Base-by-base conservation (phyloP, 2,888 invertebrate genomes). In the Meiosimyza platycephala region DNA sequence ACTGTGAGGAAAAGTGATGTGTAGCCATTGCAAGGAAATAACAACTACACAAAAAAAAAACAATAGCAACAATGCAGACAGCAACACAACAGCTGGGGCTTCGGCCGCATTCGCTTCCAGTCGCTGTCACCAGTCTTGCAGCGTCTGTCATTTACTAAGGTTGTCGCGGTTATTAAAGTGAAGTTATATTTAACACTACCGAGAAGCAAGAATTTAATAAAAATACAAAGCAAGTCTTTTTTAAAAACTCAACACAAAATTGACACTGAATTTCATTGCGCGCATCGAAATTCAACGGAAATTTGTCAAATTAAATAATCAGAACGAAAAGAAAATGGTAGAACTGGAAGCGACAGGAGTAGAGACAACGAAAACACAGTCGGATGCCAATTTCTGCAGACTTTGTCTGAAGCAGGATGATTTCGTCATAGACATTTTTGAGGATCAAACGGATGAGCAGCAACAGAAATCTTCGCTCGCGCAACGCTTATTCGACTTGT, bases 331-430 rank as follows among this genome's bases (percentile, higher is more conserved):
- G 40, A 68, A 62, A 62, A 77, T 77, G 77, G 76, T 77, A 1
- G 77, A 77, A 47, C 66, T 77, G 13, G 77, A 76, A 54, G 57
- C 48, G 57, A 15, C 68, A 6, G 57, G 48, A 12, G 50, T 60
- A 28, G 73, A 75, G 16, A 18, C 74, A 11, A 55, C 75, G 16
- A 16, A 64, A 52, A 7, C 22, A 4, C 22, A 55, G 16, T 9
- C 1, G 63, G 62, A 60, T 50, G 67, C 33, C 18, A 77, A 76
- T 72, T 69, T 80, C 11, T 93, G 93, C 87, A 90, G 93, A 50
- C 86, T 93, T 76, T 93, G 93, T 84, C 87, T 93, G 80, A 89
- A 89, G 78, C 90, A 90, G 82, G 90, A 90, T 80, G 89, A 91
- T 71, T 89, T 91, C 77, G 89, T 90, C 85, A 87, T 90, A 76